Base-by-base conservation (phyloP, 2,797 vertebrate genomes). In the Parauchenoglanis ngamensis region DNA sequence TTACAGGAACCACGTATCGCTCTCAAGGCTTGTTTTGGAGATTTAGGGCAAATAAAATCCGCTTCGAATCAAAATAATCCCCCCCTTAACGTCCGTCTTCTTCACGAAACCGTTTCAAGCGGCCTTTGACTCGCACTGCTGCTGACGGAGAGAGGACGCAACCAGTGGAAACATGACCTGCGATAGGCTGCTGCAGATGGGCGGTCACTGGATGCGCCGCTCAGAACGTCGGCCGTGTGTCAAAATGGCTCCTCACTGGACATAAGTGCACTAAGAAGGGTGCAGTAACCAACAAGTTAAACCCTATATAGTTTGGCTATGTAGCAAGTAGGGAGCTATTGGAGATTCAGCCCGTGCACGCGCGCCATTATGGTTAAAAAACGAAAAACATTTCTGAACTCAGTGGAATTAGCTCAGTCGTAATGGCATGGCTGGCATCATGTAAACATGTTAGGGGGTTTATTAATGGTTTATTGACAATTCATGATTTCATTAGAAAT, bases 91-190 rank as follows among this genome's bases (percentile, higher is more conserved):
- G 92, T 92, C 87, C 91, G 92, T 91, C 92, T 93, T 89, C 94
- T 93, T 5, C 89, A 10, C 54, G 94, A 92, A 94, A 93, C 88
- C 92, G 93, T 94, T 92, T 93, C 93, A 88, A 94, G 92, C 95
- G 95, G 95, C 95, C 96, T 95, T 95, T 95, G 94, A 94, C 93
- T 96, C 92, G 84, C 11, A 77, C 85, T 91, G 91, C 46, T 49
- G 46, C 92, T 93, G 92, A 92, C 88, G 90, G 89, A 92, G 92
- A 79, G 94, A 93, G 94, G 93, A 93, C 89, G 92, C 92, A 88
- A 85, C 49, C 56, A 61, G 84, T 90, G 92, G 90, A 93, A 91
- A 95, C 92, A 84, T 84, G 78, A 68, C 7, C 28, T 61, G 88
- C 89, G 92, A 96, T 96, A 93, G 95, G 96, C 77, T 5, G 46